Base-by-base conservation (phyloP, 2,888 invertebrate genomes). In the Cephus pulcher region DNA sequence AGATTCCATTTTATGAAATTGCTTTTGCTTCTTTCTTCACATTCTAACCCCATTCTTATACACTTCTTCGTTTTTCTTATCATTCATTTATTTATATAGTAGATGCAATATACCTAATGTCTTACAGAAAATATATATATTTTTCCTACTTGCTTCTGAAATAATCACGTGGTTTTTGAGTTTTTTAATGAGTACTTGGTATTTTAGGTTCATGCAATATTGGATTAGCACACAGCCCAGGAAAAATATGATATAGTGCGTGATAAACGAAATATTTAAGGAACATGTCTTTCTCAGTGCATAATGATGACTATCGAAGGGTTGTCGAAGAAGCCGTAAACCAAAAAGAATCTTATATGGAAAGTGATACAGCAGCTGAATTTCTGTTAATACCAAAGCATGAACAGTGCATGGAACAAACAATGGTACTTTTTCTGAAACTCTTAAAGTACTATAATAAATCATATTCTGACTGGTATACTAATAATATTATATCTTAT, bases 231-330 rank as follows among this genome's bases (percentile, higher is more conserved):
- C 23, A 56, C 56, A 23, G 56, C 9, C 56, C 56, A 56, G 56
- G 12, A 71, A 71, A 71, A 71, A 71, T 32, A 34, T 32, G 34
- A 71, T 71, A 71, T 33, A 32, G 32, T 71, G 71, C 1, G 34
- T 32, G 34, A 71, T 15, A 32, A 71, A 71, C 12, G 34, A 71
- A 34, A 33, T 71, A 71, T 33, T 32, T 34, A 71, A 76, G 11
- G 40, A 78, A 80, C 71, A 88, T 87, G 87, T 87, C 87, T 75
- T 79, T 84, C 77, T 82, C 78, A 76, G 79, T 81, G 30, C 78
- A 84, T 75, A 76, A 77, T 73, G 78, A 82, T 76, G 40, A 80
- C 78, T 85, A 81, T 33, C 80, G 83, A 23, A 83, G 81, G 37
- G 79, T 84, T 33, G 75, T 80, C 34, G 80, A 86, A 3, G 80